Base-by-base conservation (phyloP, 2,797 vertebrate species). In the Poeciliopsis paucimaculata region DNA sequence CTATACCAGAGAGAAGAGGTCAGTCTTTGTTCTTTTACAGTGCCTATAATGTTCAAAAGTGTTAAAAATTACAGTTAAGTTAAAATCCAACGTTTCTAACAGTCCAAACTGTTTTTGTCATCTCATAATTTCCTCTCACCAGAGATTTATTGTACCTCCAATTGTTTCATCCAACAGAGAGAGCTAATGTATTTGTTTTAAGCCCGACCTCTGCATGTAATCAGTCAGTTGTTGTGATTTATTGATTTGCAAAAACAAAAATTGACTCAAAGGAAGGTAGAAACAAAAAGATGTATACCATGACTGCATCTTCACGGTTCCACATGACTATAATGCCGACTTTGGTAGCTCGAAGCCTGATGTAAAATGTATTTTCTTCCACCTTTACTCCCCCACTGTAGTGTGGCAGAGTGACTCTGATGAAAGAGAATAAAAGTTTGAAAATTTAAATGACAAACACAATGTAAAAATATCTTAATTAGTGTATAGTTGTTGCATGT, bases 281-380 rank as follows among this genome's bases (percentile, higher is more conserved):
- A 12, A 8, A 26, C 8, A 34, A 28, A 20, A 2, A 31, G 7
- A n/a, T 39, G 75, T 84, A 90, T 94, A 99, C 98, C 97, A 96
- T 97, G 82, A 99, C 88, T 0, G 97, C 95, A 81, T 99, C 97
- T 12, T 97, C 93, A 4, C 92, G 90, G 84, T 99, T 97, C 98
- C 98, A 99, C 90, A 96, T 94, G 89, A 99, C 93, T 23, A 76
- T 72, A 23, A 99, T 84, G 36, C 97, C 98, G 0, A 95, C 85
- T 77, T 96, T 98, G 55, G 60, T 16, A 18, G 96, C 95, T 77
- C 95, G 96, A 81, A 99, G 91, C 83, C 97, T 99, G 77, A 92
- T 96, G 91, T 99, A 98, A 73, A 95, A 83, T 0, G 95, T 84
- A 23, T 86, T 97, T 81, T 83, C 94, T 83, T 98, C 96, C 51